Percentiles rank a stretch among this genome's conserved stretches.
phyloP scores from a whole-genome alignment of 2,888 invertebrate genomes.

The Synergus itoensis region DNA sequence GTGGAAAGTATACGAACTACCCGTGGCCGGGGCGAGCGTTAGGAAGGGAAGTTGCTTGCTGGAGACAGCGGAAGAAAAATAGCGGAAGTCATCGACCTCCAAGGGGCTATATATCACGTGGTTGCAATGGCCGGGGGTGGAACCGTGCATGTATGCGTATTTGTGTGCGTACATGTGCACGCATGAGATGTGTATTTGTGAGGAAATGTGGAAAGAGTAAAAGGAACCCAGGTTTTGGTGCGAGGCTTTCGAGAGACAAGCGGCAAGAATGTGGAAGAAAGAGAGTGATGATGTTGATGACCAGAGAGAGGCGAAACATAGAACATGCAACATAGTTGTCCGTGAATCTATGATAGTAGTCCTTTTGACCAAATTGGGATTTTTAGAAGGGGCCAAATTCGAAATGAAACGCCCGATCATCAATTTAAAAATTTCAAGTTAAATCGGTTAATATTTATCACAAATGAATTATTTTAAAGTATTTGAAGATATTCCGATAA shows the following conservation, averaged over 20 bases:
- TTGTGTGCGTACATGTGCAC: conserved; percentile 55
- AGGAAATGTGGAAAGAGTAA: conserved; percentile 63
- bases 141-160: conserved; percentile 58
- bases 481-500: not conserved
- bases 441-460: no score
- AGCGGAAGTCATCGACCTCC: conserved; percentile 82
- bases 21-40: conserved; percentile 63
- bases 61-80: conserved; percentile 82
- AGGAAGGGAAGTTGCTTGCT: conserved; percentile 78
- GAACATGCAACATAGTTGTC: not conserved
- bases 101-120: conserved; percentile 80
- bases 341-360: conserved; percentile 68
- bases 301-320: conserved; percentile 17
- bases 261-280: conserved; percentile 34
- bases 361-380: no score
- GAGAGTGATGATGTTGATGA: conserved; percentile 23
- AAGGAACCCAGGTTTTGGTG: conserved; percentile 46
- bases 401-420: no score
- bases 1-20: conserved; percentile 59
- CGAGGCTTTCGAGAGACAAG: conserved; percentile 18
- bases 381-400: no score
- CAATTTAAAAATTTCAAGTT: no score
- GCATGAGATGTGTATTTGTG: conserved; percentile 51
- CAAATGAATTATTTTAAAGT: not conserved
- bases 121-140: conserved; percentile 66